These are phyloP conservation scores for Ifrita kowaldi DNA, from an alignment of 2,113 vertebrate genomes.

Conservation along the genomic window DNA sequence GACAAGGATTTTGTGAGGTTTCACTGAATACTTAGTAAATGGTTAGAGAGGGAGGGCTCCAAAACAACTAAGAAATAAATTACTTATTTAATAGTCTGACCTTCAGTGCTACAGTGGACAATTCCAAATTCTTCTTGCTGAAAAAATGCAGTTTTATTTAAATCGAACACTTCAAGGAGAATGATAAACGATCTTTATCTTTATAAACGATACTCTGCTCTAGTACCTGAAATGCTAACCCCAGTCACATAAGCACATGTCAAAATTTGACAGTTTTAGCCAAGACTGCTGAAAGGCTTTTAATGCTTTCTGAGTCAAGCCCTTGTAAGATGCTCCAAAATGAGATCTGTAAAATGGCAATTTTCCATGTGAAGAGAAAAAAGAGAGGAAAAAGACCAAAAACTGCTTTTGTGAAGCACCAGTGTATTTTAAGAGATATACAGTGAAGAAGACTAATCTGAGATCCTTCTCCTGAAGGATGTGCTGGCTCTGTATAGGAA, in stretches of 20 bases:
- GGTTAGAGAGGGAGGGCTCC: not conserved
- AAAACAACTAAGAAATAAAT: not conserved
- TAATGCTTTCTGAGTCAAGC: not conserved
- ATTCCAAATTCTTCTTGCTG: not conserved
- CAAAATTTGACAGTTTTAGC: not conserved
- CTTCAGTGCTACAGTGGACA: not conserved
- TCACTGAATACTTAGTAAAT: not conserved
- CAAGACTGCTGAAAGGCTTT: not conserved
- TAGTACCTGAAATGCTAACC: not conserved
- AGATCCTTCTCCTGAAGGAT: not conserved
- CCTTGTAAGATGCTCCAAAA: not conserved
- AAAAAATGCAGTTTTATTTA: not conserved
- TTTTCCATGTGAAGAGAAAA: not conserved
- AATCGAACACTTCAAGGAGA: not conserved
- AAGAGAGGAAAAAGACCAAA: not conserved
- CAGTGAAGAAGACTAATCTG: not conserved
- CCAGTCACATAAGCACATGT: not conserved
- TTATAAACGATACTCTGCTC: not conserved
- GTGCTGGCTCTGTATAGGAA: not conserved
- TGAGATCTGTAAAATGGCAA: not conserved
- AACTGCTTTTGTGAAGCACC: not conserved
- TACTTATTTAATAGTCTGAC: not conserved
- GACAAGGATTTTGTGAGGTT: not conserved
- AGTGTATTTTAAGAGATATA: not conserved
- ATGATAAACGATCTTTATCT: no score